Evolutionary conservation across 2,888 invertebrate species (phyloP).

Genomic region (Limnephilus auricula): DNA sequence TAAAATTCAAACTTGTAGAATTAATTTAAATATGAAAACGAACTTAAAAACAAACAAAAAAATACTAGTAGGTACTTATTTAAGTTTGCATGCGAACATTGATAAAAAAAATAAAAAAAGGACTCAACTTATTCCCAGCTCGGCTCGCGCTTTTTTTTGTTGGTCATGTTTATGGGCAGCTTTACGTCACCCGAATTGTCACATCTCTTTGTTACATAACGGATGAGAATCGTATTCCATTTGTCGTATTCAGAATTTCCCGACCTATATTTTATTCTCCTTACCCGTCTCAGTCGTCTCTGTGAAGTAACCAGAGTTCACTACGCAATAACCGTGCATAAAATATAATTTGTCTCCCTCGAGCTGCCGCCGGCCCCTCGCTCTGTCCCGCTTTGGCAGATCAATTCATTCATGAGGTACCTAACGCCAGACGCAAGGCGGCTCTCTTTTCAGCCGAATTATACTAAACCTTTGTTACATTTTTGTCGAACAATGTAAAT

Average conservation of each 20-base stretch:
- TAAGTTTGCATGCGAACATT: no score
- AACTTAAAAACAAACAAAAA: no score
- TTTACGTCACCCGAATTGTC: background rate
- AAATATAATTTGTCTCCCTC: constrained; percentile 8
- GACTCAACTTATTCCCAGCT: no score
- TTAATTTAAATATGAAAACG: no score
- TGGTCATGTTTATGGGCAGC: no score
- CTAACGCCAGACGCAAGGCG: background rate
- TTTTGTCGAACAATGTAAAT: background rate
- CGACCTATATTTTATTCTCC: constrained; percentile 9
- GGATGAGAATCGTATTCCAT: background rate
- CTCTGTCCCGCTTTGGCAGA: constrained; percentile 16
- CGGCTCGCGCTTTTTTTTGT: no score
- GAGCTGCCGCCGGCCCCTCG: background rate
- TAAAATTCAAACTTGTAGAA: no score
- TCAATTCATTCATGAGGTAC: constrained; percentile 43
- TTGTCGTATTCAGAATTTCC: background rate
- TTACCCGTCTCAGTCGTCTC: background rate
- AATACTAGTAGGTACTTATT: no score
- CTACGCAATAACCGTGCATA: constrained; percentile 33
- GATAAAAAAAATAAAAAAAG: no score
- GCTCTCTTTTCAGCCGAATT: background rate
- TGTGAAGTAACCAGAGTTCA: constrained; percentile 5
- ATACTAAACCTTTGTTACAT: background rate
- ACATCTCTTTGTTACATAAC: background rate